phyloP scores from a whole-genome alignment of 2,113 vertebrate species.

The Machaerirhynchus nigripectus region DNA sequence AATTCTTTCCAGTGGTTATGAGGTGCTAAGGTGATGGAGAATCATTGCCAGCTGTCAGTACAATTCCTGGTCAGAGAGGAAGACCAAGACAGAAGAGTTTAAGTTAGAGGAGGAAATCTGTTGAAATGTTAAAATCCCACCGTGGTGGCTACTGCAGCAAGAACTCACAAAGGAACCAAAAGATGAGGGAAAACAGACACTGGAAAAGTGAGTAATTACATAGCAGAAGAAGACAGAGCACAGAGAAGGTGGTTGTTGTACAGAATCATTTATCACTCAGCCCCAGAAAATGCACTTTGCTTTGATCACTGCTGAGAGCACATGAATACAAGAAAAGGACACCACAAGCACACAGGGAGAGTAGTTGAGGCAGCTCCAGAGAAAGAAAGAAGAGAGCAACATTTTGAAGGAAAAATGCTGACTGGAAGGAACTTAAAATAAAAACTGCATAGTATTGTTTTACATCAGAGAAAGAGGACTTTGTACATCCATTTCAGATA shows the following conservation, averaged over 20 bases:
- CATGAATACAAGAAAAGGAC: neutral
- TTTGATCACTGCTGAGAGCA: neutral
- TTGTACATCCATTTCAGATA: slow-evolving; percentile 15
- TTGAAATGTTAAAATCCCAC: neutral
- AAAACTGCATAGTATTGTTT: neutral
- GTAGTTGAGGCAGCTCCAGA: neutral
- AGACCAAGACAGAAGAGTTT: neutral
- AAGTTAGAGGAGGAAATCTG: neutral
- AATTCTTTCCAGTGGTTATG: neutral
- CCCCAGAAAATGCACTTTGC: neutral
- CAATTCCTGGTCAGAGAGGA: neutral
- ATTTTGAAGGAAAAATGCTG: neutral
- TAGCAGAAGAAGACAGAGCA: neutral
- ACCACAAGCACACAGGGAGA: neutral
- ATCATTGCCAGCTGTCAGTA: neutral
- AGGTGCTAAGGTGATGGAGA: neutral
- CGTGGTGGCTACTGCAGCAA: neutral
- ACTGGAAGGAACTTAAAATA: neutral
- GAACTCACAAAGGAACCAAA: neutral
- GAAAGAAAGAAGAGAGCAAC: neutral
- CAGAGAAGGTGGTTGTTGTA: neutral
- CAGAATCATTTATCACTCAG: neutral
- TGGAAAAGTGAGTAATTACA: neutral
- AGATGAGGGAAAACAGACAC: neutral
- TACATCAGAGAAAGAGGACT: slow-evolving; percentile 6